Evolutionary conservation across 1,140 invertebrate genomes (phyloP).

Genomic region (Apocrypta bakeri): DNA sequence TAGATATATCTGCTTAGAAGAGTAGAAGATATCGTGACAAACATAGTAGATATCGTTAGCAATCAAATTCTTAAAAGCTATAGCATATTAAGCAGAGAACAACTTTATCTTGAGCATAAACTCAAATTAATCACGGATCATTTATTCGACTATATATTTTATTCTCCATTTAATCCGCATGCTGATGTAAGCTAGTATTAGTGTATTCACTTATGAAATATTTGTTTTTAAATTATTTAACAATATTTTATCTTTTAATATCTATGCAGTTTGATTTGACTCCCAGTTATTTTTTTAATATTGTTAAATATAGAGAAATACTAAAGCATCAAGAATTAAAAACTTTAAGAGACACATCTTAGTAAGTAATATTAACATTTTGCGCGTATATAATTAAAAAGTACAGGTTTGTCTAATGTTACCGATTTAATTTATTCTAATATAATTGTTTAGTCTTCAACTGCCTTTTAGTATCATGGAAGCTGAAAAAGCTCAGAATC

Average conservation of each 20-base stretch:
- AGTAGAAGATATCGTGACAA: background rate
- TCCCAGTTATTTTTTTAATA: conserved; percentile 28
- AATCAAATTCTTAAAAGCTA: background rate
- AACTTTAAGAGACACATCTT: background rate
- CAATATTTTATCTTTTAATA: background rate
- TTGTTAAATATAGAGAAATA: background rate
- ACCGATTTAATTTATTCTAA: background rate
- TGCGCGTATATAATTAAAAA: too few species aligned
- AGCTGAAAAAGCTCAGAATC: background rate
- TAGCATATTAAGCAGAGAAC: background rate
- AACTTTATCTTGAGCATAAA: background rate
- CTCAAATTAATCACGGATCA: conserved; percentile 5
- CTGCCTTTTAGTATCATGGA: conserved; percentile 17
- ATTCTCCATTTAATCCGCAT: background rate
- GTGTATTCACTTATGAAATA: background rate
- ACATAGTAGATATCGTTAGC: background rate
- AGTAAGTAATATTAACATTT: conserved; percentile 20
- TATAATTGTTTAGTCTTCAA: background rate
- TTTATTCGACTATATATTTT: conserved; percentile 8
- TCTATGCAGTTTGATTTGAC: conserved; percentile 9
- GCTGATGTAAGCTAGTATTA: background rate
- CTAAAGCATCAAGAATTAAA: background rate
- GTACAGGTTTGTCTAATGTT: too few species aligned
- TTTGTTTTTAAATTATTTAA: background rate
- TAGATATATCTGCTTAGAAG: background rate